phyloP scores from a whole-genome alignment of 2,888 invertebrate genomes.

The Metalampra italica region DNA sequence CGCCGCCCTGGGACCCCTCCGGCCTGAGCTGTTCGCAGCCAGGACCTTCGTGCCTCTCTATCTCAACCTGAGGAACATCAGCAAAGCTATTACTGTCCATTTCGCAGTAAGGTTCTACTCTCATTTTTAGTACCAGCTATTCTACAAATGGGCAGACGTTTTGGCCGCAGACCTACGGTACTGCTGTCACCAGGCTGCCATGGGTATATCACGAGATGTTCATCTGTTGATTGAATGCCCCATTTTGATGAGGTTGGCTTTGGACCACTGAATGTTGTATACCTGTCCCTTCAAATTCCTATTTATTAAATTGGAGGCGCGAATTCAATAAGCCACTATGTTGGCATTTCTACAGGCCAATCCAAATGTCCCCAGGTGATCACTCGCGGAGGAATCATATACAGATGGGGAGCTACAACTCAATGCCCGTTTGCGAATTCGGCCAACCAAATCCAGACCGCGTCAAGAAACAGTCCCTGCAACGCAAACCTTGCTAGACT shows the following conservation, averaged over 20 bases:
- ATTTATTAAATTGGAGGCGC: no score
- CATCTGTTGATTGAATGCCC: no score
- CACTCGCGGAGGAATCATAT: constrained; percentile 64
- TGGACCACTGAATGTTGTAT: no score
- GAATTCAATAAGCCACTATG: no score
- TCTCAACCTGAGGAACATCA: constrained; percentile 36
- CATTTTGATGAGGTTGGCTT: no score
- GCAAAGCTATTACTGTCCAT: constrained; percentile 54
- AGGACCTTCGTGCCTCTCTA: constrained; percentile 57
- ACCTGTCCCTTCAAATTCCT: no score
- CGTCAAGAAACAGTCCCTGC: constrained; percentile 43
- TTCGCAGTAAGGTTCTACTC: constrained; percentile 43
- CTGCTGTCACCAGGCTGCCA: no score
- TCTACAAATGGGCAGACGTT: no score
- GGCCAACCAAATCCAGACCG: constrained; percentile 37
- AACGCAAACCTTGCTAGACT: constrained; percentile 13
- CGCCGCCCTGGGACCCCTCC: constrained; percentile 47
- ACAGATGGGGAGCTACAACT: constrained; percentile 70
- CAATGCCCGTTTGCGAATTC: constrained; percentile 56
- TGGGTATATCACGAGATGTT: no score
- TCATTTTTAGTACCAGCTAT: no score
- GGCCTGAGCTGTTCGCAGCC: constrained; percentile 32
- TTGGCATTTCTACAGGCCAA: no score
- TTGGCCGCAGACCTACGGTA: no score
- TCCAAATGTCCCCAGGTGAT: constrained; percentile 43